Evolutionary conservation across 2,113 vertebrate species (phyloP), one percentile per base, ranked within the genome.

Genomic region (Mastomys coucha): DNA sequence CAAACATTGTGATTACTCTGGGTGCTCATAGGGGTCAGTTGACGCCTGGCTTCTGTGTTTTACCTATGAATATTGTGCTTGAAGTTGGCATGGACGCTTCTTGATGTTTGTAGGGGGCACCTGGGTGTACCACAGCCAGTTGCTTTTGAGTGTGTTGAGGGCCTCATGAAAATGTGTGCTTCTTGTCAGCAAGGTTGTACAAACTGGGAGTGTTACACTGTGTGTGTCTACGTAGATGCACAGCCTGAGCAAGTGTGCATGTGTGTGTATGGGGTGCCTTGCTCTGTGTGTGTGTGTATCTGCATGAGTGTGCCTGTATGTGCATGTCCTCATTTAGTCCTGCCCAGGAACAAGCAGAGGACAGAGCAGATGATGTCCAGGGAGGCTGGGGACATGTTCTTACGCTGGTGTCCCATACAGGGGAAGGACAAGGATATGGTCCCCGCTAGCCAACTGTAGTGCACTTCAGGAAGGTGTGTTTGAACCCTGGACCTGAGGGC

Each of bases 111-210:
- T 72, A 12, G 58, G 75, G 76, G 72, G 20, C 7, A 10, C 7
- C 36, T 51, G 33, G 0, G 28, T 4, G 17, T 36, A 1, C 7
- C 0, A 1, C 12, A 33, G 87, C 39, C 2, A 19, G 14, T 8
- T 28, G 28, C n/a, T 82, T 80, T 53, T 33, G 24, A 1, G 0
- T 11, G n/a, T 84, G 58, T 28, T 0, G 26, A 1, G 65, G 7
- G n/a, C 39, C 85, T n/a, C 0, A 0, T 17, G 42, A 1, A 19
- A 76, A 11, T 11, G 28, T 13, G 0, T 65, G 1, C 60, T 60
- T 80, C 5, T 36, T 84, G 89, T 80, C 13, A 0, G 28, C 0
- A 0, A 1, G 75, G 19, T 22, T 5, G 39, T 88, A 56, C 2
- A 39, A 58, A 28, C 58, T 33, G 51, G 33, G 31, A 9, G 2